phyloP scores from a whole-genome alignment of 1,140 invertebrate genomes.

The Bombyx mandarina region DNA sequence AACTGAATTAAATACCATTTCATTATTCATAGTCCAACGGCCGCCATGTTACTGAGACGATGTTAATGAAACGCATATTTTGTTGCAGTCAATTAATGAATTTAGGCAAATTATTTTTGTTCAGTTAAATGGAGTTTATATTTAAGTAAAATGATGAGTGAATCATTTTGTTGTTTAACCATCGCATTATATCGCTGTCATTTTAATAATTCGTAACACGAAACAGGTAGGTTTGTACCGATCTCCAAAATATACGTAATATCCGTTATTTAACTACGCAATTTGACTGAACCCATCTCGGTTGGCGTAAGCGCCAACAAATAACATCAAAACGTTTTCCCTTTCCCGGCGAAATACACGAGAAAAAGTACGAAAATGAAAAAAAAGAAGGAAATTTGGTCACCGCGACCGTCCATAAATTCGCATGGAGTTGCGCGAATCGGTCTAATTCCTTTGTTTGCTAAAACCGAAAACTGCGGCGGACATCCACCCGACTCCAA shows the following conservation, averaged over 20 bases:
- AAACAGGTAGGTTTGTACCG: too few relatives aligned
- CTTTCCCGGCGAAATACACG: slow-evolving; percentile 16
- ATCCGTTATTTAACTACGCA: too few relatives aligned
- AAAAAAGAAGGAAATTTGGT: slow-evolving; percentile 39
- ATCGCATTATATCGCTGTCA: too few relatives aligned
- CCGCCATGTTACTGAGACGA: slow-evolving; percentile 2
- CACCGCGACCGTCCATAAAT: slow-evolving; percentile 45
- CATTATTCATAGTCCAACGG: neutral
- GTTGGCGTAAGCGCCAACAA: slow-evolving; percentile 10
- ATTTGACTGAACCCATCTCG: slow-evolving; percentile 1
- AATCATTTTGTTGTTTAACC: too few relatives aligned
- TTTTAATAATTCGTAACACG: too few relatives aligned
- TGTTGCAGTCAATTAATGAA: neutral
- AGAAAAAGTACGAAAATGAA: slow-evolving; percentile 15
- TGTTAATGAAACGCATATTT: slow-evolving; percentile 2
- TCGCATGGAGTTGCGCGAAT: slow-evolving; percentile 26
- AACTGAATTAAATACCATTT: slow-evolving; percentile 4
- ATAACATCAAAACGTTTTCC: slow-evolving; percentile 21
- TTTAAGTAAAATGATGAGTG: too few relatives aligned
- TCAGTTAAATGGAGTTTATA: too few relatives aligned
- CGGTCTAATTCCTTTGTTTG: slow-evolving; percentile 57
- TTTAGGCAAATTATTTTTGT: neutral
- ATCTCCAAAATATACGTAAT: too few relatives aligned
- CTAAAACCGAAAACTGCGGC: slow-evolving; percentile 45
- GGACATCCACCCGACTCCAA: slow-evolving; percentile 21